phyloP scores from a whole-genome alignment of 2,888 invertebrate genomes.

The Rhamphomyia laevipes region DNA sequence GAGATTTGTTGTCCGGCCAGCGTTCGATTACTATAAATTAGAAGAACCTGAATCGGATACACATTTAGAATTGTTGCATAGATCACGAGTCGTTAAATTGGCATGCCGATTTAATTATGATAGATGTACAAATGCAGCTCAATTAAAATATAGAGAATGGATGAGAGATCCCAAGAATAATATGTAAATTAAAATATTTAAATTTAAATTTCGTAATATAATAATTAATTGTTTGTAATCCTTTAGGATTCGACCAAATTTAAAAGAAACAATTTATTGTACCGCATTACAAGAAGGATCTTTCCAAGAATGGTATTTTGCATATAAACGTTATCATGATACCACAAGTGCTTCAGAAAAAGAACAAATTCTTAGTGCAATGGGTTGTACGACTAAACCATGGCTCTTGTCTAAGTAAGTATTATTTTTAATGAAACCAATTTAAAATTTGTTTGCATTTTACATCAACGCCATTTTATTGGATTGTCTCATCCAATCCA shows the following conservation, averaged over 20 bases:
- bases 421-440: not conserved
- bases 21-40: constrained; percentile 39
- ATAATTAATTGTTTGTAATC: not conserved
- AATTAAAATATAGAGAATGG: constrained; percentile 40
- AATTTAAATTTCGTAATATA: no score
- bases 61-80: constrained; percentile 41
- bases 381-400: constrained; percentile 44
- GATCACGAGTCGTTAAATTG: constrained; percentile 41
- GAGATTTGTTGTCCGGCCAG: constrained; percentile 35
- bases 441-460: no score
- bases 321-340: constrained; percentile 40
- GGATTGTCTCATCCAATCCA: no score
- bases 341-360: constrained; percentile 47
- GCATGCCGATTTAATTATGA: constrained; percentile 44
- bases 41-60: constrained; percentile 40
- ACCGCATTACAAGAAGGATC: constrained; percentile 51
- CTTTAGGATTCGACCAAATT: constrained; percentile 48
- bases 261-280: constrained; percentile 52
- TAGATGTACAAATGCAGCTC: constrained; percentile 40
- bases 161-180: constrained; percentile 39
- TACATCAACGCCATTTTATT: no score
- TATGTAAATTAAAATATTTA: constrained; percentile 30
- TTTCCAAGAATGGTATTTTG: constrained; percentile 55
- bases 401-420: constrained; percentile 45
- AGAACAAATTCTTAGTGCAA: constrained; percentile 43